A percentile compares a stretch with the other conserved stretches of the same genome.
Evolutionary conservation across 2,797 vertebrate species (phyloP).

Genomic region (Cynodonichthys magdalenae): DNA sequence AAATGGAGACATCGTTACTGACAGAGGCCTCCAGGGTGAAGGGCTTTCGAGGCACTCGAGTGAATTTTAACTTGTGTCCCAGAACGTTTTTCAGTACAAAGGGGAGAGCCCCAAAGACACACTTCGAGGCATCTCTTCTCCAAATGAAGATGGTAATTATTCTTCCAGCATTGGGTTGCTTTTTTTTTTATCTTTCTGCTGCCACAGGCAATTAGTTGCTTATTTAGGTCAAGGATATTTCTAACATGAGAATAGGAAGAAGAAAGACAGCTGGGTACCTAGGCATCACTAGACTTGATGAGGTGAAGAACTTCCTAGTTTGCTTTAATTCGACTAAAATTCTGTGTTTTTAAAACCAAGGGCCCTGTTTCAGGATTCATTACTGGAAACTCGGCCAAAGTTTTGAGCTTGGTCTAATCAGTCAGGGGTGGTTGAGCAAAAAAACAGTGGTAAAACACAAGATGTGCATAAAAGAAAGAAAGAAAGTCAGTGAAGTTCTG

Average conservation of each 20-base stretch:
- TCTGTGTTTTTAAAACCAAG: not conserved
- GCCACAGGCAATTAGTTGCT: conserved; percentile 51
- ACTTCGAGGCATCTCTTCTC: conserved; percentile 21
- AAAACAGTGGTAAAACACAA: not conserved
- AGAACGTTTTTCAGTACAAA: conserved; percentile 21
- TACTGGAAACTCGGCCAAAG: not conserved
- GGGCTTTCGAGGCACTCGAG: conserved; percentile 52
- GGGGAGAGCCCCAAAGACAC: conserved; percentile 17
- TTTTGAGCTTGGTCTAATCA: not conserved
- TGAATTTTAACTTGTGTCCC: conserved; percentile 55
- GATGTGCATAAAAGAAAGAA: not conserved
- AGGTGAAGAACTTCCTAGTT: conserved; percentile 1
- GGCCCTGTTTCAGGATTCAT: not conserved
- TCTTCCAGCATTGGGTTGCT: conserved; percentile 61
- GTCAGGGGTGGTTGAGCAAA: not conserved
- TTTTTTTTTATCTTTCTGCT: conserved; percentile 29
- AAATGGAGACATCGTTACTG: conserved; percentile 50
- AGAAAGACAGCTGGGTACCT: not conserved
- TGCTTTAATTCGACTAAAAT: not conserved
- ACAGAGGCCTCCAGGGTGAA: conserved; percentile 45
- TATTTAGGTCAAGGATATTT: conserved; percentile 74
- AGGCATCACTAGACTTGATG: not conserved
- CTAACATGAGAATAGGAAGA: conserved; percentile 17
- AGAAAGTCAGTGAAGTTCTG: not conserved
- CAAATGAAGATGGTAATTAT: conserved; percentile 64